Base-by-base conservation (phyloP, 2,113 vertebrate genomes). In the Cyrtonyx montezumae region DNA sequence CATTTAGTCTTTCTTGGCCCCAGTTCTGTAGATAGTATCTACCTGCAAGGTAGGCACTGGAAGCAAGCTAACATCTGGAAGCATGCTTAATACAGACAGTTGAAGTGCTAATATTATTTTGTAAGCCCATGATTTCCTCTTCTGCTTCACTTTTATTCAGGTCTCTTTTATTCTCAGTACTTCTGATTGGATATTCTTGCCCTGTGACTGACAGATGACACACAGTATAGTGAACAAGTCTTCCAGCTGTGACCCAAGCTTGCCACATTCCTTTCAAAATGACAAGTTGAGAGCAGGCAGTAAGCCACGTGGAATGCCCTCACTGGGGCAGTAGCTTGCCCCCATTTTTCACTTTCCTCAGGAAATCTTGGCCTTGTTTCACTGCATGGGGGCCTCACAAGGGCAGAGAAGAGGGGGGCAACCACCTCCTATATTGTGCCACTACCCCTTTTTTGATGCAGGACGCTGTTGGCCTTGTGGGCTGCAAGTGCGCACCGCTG, bases 21-120 rank as follows among this genome's bases (percentile, higher is more conserved):
- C 55, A 7, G 28, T 88, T 88, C 88, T 79, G 28, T 20, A 90
- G 96, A 94, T 95, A 75, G 22, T 95, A 96, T 96, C 96, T 94
- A 75, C 69, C 34, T 68, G 61, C 25, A 49, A 65, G 79, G 21
- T 16, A 74, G 76, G 87, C 90, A 80, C 34, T 42, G 76, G 74
- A 85, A 93, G 19, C 19, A 75, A 43, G 49, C 61, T 82, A 79
- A 67, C 17, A 5, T 49, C 82, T 90, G 67, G 40, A 91, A 68
- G 75, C 23, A 10, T 2, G 4, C 36, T 67, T 75, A 92, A 74
- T 42, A 59, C 8, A 59, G 76, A 53, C 6, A 53, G 7, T 55
- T 87, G 30, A 85, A 83, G 71, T 0, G 0, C 34, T 66, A 80
- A 70, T 13, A 32, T 7, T 2, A 15, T 74, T 90, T 83, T 11